Percentiles rank a stretch among this genome's conserved stretches.
Evolutionary conservation across 2,113 vertebrate genomes (phyloP).

Genomic region (Rhadina sibilatrix): DNA sequence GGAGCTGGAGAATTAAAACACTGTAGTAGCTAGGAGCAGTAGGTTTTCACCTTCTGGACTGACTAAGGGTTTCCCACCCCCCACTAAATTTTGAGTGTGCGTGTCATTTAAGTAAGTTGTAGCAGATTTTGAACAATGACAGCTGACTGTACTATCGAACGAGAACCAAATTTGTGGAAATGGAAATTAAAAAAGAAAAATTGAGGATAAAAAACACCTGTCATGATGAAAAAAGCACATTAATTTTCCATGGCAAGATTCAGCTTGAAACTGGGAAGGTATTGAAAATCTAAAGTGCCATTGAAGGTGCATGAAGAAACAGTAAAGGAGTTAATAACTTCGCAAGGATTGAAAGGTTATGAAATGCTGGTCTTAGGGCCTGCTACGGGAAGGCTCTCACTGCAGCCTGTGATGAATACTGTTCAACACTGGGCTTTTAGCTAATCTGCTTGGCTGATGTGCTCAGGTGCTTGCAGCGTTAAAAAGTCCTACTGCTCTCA

Average conservation of each 20-base stretch:
- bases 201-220: not conserved
- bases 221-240: not conserved
- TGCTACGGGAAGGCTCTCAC: not conserved
- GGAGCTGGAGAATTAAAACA: not conserved
- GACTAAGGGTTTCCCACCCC: rapidly evolving
- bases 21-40: not conserved
- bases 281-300: not conserved
- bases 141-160: not conserved
- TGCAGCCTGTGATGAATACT: not conserved
- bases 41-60: not conserved
- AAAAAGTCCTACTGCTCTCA: rapidly evolving
- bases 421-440: not conserved
- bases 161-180: not conserved
- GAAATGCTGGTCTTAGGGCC: not conserved
- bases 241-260: not conserved
- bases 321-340: not conserved
- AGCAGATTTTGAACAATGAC: not conserved
- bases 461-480: rapidly evolving
- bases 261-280: not conserved
- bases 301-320: not conserved
- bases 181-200: not conserved
- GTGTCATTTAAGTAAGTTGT: not conserved
- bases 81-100: not conserved
- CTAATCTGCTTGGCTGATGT: not conserved
- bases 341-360: not conserved